These are phyloP conservation scores for Steatocranus sp. DNA, from an alignment of 2,797 vertebrate genomes.

Conservation along the genomic window DNA sequence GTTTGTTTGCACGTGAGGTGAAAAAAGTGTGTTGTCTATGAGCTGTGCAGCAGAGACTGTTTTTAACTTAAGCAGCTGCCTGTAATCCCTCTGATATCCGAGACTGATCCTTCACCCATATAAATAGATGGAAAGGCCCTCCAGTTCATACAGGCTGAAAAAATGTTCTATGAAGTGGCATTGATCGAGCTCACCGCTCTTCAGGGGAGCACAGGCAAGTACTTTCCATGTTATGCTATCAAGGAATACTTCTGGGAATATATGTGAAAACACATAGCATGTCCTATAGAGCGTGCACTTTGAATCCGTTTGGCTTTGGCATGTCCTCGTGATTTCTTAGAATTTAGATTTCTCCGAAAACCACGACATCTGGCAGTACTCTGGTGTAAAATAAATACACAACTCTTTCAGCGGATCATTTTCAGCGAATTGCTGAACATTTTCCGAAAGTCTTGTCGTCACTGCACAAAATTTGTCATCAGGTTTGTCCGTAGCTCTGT, in stretches of 20 bases:
- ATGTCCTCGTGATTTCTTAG: not conserved
- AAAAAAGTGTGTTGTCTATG: not conserved
- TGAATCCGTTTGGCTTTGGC: not conserved
- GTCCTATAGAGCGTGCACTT: not conserved
- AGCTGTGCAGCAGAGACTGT: constrained; percentile 11
- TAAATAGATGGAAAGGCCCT: constrained; percentile 80
- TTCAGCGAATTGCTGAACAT: not conserved
- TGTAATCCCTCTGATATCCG: constrained; percentile 57
- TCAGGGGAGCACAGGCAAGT: constrained; percentile 78
- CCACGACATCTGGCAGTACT: not conserved
- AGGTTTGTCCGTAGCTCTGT: not conserved
- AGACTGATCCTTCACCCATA: constrained; percentile 73
- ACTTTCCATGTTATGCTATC: not conserved
- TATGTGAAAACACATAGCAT: not conserved
- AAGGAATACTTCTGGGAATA: not conserved
- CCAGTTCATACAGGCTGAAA: constrained; percentile 77
- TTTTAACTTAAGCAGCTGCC: constrained; percentile 62
- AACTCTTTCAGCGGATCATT: not conserved
- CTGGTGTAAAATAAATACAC: not conserved
- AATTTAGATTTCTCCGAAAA: not conserved
- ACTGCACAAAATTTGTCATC: not conserved
- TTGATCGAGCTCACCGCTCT: constrained; percentile 74
- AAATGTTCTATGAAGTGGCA: constrained; percentile 82
- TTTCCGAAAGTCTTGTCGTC: not conserved
- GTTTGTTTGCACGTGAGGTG: not conserved